Base-by-base conservation (phyloP, 2,113 vertebrate genomes). In the Setophaga kirtlandii region DNA sequence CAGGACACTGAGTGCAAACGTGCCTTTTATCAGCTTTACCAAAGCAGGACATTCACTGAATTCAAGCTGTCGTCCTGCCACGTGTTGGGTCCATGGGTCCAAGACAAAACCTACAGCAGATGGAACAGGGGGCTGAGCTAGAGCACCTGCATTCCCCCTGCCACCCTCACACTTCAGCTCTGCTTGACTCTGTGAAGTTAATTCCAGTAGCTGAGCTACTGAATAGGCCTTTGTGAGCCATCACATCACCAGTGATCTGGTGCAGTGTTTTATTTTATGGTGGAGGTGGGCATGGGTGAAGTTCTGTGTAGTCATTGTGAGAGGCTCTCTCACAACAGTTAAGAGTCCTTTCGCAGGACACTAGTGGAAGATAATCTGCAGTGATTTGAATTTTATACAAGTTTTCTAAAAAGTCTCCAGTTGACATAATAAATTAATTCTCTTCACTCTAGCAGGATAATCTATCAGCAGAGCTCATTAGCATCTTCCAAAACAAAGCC, bases 391-490 rank as follows among this genome's bases (percentile, higher is more conserved):
- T 85, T 96, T 96, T 86, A 83, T n/a, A 74, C 23, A 92, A 67
- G 60, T 89, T 87, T 85, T 78, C 55, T 89, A 89, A 79, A 92
- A 90, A 80, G 85, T 60, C 76, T 94, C 82, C 44, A 86, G 68
- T 56, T 92, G 79, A 93, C 83, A 81, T 71, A 88, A 93, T 69
- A 90, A 83, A 94, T 93, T 83, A 23, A 88, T 93, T 95, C 53
- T 60, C 59, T 80, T 64, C 64, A 93, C 68, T 89, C 75, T 37
- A 81, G 71, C 82, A 82, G 65, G 79, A 81, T 49, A 81, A 95
- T 92, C 79, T 90, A 95, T 83, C 75, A 89, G 79, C 76, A 96
- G 80, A 90, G 41, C 80, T 96, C 79, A 96, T 95, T 95, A 93
- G 62, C 73, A 83, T 93, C 76, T 89, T 89, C 80, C 64, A 77